Percentiles rank a stretch among this genome's conserved stretches.
phyloP scores from a whole-genome alignment of 2,113 vertebrate species.

The Phodopus roborovskii region DNA sequence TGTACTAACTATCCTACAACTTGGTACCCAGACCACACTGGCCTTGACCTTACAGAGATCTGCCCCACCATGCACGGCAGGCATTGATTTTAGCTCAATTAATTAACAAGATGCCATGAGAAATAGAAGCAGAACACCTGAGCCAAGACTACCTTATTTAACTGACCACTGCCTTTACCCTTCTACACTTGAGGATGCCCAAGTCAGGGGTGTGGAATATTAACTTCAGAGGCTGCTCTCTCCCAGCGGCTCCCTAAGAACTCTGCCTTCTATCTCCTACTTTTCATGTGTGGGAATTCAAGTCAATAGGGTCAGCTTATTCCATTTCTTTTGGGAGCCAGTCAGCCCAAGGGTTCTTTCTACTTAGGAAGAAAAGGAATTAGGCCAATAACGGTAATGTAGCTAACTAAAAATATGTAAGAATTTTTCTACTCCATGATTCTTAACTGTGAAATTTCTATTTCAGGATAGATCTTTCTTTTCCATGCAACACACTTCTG shows the following conservation, averaged over 20 bases:
- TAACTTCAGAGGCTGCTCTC: not conserved
- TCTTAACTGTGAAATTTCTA: not conserved
- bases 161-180: not conserved
- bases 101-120: not conserved
- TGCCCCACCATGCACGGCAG: not conserved
- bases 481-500: not conserved
- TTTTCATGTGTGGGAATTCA: not conserved
- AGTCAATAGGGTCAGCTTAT: not conserved
- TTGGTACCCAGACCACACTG: not conserved
- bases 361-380: not conserved
- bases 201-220: accelerated
- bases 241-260: not conserved
- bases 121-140: not conserved
- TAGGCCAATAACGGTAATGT: not conserved
- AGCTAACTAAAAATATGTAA: not conserved
- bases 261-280: not conserved
- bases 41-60: not conserved
- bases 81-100: conserved; percentile 19
- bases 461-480: conserved; percentile 2
- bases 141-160: not conserved
- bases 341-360: not conserved
- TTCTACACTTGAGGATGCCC: not conserved
- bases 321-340: not conserved
- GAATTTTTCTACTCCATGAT: not conserved
- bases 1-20: not conserved